These are phyloP conservation scores for Lampris incognitus DNA, from an alignment of 2,113 vertebrate genomes.

Conservation along the genomic window DNA sequence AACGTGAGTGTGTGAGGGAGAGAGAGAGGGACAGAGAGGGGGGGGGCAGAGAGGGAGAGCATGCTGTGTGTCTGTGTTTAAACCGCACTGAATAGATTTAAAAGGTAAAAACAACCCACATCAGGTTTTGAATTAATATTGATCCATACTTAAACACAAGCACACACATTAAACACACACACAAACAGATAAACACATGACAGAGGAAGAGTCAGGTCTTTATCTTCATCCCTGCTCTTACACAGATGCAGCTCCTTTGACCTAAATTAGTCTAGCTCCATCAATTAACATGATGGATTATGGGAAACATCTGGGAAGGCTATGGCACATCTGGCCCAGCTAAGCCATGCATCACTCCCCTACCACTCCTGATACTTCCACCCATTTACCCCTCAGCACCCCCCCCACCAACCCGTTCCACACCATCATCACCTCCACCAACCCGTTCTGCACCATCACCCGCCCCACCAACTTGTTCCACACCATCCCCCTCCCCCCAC, in stretches of 20 bases:
- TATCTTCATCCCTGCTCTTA: conserved; percentile 45
- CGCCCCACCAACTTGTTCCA: background rate
- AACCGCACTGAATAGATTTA: too few relatives aligned
- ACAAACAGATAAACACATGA: conserved; percentile 6
- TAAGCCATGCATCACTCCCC: conserved; percentile 47
- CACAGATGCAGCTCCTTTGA: conserved; percentile 57
- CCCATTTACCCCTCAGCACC: background rate
- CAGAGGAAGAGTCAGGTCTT: conserved; percentile 24
- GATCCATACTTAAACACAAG: background rate
- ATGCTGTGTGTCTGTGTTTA: too few relatives aligned
- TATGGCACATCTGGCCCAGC: conserved; percentile 67
- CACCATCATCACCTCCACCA: background rate
- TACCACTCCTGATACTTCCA: background rate
- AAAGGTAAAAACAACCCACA: too few relatives aligned
- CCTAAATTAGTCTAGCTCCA: conserved; percentile 63
- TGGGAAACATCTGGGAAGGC: conserved; percentile 73
- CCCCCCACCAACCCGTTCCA: background rate
- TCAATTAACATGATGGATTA: conserved; percentile 69
- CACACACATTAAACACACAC: background rate
- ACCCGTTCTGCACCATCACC: background rate
- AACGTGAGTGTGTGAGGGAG: too few relatives aligned
- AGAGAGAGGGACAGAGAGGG: too few relatives aligned
- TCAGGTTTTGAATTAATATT: too few relatives aligned
- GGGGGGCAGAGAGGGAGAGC: too few relatives aligned
- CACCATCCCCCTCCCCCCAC: conserved; percentile 9